Evolutionary conservation across 2,113 vertebrate species (phyloP), one percentile per base, ranked within the genome.

Genomic region (Chascanopsetta lugubris): DNA sequence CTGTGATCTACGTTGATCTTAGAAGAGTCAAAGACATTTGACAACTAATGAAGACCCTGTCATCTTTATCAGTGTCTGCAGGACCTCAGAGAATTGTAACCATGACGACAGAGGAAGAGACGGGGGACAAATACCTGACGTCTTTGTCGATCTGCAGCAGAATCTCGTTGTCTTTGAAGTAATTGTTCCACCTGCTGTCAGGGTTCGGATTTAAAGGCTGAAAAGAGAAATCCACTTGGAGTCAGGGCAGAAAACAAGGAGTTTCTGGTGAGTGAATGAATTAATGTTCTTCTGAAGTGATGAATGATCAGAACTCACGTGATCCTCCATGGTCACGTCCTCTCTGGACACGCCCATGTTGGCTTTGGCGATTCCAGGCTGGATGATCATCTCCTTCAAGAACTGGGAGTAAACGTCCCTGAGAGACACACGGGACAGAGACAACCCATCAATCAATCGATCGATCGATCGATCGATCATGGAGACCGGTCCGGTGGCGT

Each of bases 101-200:
- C 29, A 42, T 2, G 6, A 2, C n/a, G 9, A 36, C 29, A 25
- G 29, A 18, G 55, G 36, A 42, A 7, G 34, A 18, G 1, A 9
- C 15, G 55, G 36, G 27, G 4, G 34, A 18, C 1, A 9, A 90
- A 8, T 81, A 99, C 97, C 97, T 93, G 72, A 99, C 97, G 38
- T 99, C 97, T 80, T 99, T 99, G 90, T 99, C 97, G 1, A 99
- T 99, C 87, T 99, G 97, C 20, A 99, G 92, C 7, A 99, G 89
- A 61, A 99, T 96, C 72, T 99, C 97, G 0, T 99, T 99, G 68
- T 99, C 97, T 90, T 93, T 99, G 88, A 99, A 99, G 88, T 99
- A 99, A 0, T 91, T 98, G 77, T 99, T 98, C 97, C 97, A 99
- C 48, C 93, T 91, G 78, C 97, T 99, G 61, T 98, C 97, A 0